phyloP scores from a whole-genome alignment of 2,888 invertebrate genomes.

The Phania funesta region DNA sequence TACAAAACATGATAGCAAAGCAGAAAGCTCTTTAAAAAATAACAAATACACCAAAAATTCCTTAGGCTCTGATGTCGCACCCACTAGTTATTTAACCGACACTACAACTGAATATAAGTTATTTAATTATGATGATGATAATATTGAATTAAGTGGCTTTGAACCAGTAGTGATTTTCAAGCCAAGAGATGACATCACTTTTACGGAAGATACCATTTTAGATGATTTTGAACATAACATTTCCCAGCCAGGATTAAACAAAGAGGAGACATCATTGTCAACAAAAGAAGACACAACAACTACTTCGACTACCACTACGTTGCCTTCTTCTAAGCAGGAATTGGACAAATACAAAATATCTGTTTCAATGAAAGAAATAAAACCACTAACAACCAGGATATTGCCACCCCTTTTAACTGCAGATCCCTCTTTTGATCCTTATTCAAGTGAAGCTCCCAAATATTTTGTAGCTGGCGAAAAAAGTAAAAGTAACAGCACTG shows the following conservation, averaged over 20 bases:
- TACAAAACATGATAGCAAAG: not conserved
- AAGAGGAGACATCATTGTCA: not conserved
- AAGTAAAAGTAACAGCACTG: not conserved
- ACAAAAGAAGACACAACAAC: not conserved
- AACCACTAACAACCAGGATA: not conserved
- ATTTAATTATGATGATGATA: constrained; percentile 46
- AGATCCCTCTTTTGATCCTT: not conserved
- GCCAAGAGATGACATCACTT: constrained; percentile 53
- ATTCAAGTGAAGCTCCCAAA: not conserved
- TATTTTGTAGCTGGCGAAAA: not conserved
- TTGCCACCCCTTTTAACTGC: not conserved
- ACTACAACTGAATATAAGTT: not conserved
- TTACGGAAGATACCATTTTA: constrained; percentile 41
- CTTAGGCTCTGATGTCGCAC: not conserved
- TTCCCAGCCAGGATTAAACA: not conserved
- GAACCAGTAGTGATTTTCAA: constrained; percentile 68
- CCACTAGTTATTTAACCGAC: constrained; percentile 29
- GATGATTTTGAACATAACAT: constrained; percentile 40
- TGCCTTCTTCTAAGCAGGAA: not conserved
- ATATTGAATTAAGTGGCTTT: not conserved
- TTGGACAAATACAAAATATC: not conserved
- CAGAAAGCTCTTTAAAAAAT: not conserved
- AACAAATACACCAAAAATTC: not conserved
- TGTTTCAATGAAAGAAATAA: not conserved
- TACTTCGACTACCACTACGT: not conserved